These are phyloP conservation scores for Ctenopoma kingsleyae DNA, from an alignment of 2,797 vertebrate genomes.

Conservation along the genomic window DNA sequence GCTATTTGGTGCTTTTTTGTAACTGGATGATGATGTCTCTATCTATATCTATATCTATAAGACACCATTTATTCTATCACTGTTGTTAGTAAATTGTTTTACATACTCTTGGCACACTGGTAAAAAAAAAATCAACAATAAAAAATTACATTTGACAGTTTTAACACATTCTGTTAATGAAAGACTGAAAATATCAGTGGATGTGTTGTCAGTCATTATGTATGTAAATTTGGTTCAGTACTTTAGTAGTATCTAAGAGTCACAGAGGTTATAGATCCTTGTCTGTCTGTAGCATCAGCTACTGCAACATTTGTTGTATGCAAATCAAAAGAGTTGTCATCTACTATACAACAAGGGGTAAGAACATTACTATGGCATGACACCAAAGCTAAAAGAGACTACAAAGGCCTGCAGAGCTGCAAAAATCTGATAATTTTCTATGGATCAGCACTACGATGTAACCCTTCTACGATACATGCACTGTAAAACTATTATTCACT, in stretches of 20 bases:
- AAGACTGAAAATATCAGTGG: constrained; percentile 16
- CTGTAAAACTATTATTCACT: neutral
- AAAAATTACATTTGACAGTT: neutral
- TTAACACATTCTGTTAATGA: constrained; percentile 8
- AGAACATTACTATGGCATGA: too few species aligned
- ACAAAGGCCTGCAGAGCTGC: neutral
- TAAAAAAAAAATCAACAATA: too few species aligned
- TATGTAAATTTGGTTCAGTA: neutral
- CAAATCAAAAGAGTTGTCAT: too few species aligned
- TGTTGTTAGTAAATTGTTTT: too few species aligned
- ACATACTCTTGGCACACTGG: too few species aligned
- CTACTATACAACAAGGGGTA: neutral
- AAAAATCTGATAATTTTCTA: neutral
- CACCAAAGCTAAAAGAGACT: neutral
- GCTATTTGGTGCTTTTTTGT: neutral
- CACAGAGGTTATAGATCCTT: neutral
- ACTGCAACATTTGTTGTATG: too few species aligned
- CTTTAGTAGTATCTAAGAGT: neutral
- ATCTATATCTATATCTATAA: too few species aligned
- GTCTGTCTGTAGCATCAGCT: too few species aligned
- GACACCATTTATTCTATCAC: too few species aligned
- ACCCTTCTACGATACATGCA: neutral
- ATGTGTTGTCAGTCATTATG: neutral
- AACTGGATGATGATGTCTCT: too few species aligned
- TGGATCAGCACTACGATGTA: neutral